Evolutionary conservation across 2,113 vertebrate species (phyloP), one percentile per base, ranked within the genome.

Genomic region (Mus pahari): DNA sequence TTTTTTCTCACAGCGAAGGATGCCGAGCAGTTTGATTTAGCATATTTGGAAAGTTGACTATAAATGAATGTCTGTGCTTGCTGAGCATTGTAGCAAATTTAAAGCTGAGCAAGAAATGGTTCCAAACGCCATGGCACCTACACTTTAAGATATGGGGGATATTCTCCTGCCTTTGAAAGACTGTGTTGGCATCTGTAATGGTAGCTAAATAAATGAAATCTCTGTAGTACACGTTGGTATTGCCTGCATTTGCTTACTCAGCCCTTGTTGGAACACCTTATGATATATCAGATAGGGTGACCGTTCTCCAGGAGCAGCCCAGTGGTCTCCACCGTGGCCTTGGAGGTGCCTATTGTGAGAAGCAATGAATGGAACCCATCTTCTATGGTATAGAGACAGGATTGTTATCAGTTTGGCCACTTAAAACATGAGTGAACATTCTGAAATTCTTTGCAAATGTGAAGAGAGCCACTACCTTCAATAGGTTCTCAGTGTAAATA

Each of bases 31-130:
- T 96, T 94, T 90, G 26, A 95, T 86, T 83, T 68, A 90, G 86
- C 90, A 94, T 90, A 95, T 96, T 97, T 94, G 86, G 92, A 95
- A 94, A 60, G 42, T 28, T 89, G 68, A 86, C 96, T 89, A 6
- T 70, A 94, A 94, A 86, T 11, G 60, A 92, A 94, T 78, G 88
- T 88, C 95, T 94, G 39, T 73, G 88, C 81, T 92, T 83, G 86
- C 81, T 95, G 83, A 94, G 73, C 88, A 89, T 26, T 75, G 42
- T 28, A 68, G 71, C 50, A 87, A 9, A 91, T 68, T 71, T 83
- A 97, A 97, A 92, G 36, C 75, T 62, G 74, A 86, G 13, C n/a
- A 45, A 94, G 74, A 48, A 39, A 22, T 66, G 87, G 92, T 92
- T 94, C 94, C 96, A 97, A 95, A 92, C 58, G 73, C 70, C 3